phyloP scores from a whole-genome alignment of 2,797 vertebrate species.

The Acanthis flammea region DNA sequence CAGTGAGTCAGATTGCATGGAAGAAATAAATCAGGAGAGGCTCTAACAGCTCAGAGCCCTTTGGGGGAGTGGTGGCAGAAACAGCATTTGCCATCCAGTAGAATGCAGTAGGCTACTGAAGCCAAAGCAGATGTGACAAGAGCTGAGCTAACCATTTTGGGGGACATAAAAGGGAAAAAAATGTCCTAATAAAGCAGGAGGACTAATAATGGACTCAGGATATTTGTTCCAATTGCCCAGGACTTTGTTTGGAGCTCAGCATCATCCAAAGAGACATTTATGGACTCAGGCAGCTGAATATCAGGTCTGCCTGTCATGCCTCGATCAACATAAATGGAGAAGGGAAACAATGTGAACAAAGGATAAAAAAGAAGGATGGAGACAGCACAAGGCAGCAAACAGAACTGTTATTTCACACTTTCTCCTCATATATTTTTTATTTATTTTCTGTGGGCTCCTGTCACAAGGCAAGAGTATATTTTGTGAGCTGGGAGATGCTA shows the following conservation, averaged over 20 bases:
- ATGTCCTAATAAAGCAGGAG: slow-evolving; percentile 9
- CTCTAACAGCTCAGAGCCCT: background rate
- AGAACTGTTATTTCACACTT: slow-evolving; percentile 7
- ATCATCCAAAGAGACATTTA: slow-evolving; percentile 33
- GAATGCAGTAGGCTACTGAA: background rate
- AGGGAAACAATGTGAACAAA: slow-evolving; percentile 48
- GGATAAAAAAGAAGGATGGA: slow-evolving; percentile 52
- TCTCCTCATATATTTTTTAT: background rate
- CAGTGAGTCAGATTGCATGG: background rate
- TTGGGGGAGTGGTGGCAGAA: background rate
- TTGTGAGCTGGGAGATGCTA: background rate
- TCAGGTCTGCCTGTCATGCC: slow-evolving; percentile 21
- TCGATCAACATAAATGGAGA: slow-evolving; percentile 15
- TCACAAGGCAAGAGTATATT: background rate
- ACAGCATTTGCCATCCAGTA: background rate
- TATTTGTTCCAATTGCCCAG: slow-evolving; percentile 27
- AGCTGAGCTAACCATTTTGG: background rate
- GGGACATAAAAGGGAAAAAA: background rate
- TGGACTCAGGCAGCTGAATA: slow-evolving; percentile 32
- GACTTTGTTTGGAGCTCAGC: slow-evolving; percentile 10
- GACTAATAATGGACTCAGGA: slow-evolving; percentile 11
- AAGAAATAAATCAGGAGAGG: slow-evolving; percentile 8
- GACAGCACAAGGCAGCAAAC: slow-evolving; percentile 23
- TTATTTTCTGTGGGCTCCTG: background rate
- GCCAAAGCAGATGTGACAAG: background rate